Percentiles rank a stretch among this genome's conserved stretches.
These are phyloP conservation scores for Neoascia interrupta DNA, from an alignment of 2,888 invertebrate species.

Conservation along the genomic window DNA sequence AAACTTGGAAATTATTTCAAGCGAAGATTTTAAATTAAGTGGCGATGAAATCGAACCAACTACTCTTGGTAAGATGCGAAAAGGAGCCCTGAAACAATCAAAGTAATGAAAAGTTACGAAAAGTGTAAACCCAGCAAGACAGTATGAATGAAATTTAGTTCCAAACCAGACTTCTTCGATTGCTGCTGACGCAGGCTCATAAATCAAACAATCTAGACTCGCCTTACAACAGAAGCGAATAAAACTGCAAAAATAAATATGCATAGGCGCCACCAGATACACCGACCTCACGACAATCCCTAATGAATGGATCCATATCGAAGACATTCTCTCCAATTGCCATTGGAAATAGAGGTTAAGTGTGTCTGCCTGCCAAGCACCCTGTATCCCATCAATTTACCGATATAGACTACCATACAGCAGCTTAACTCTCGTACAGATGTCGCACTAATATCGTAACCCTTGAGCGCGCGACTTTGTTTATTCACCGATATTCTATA, in stretches of 20 bases:
- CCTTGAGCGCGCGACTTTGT: slow-evolving; percentile 8
- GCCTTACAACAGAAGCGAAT: slow-evolving; percentile 32
- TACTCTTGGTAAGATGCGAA: too few relatives aligned
- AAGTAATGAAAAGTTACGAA: too few relatives aligned
- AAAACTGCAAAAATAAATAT: slow-evolving; percentile 17
- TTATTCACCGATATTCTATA: slow-evolving; percentile 19
- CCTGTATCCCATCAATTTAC: slow-evolving; percentile 64
- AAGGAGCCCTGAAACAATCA: too few relatives aligned
- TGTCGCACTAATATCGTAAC: slow-evolving; percentile 63
- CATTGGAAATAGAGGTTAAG: slow-evolving; percentile 62
- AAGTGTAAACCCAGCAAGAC: too few relatives aligned
- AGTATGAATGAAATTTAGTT: too few relatives aligned
- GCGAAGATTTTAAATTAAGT: too few relatives aligned
- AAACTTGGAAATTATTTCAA: too few relatives aligned
- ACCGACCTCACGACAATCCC: slow-evolving; percentile 21
- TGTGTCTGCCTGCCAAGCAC: slow-evolving; percentile 56
- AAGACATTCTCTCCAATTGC: slow-evolving; percentile 51
- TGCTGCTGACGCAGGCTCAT: too few relatives aligned
- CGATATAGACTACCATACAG: slow-evolving; percentile 19
- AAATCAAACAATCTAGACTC: too few relatives aligned
- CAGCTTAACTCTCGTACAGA: slow-evolving; percentile 50
- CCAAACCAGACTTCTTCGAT: too few relatives aligned
- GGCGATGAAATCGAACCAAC: too few relatives aligned
- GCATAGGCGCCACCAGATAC: slow-evolving; percentile 57
- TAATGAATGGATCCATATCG: slow-evolving; percentile 62